phyloP scores from a whole-genome alignment of 1,140 invertebrate genomes.

The Thaumetopoea pityocampa region DNA sequence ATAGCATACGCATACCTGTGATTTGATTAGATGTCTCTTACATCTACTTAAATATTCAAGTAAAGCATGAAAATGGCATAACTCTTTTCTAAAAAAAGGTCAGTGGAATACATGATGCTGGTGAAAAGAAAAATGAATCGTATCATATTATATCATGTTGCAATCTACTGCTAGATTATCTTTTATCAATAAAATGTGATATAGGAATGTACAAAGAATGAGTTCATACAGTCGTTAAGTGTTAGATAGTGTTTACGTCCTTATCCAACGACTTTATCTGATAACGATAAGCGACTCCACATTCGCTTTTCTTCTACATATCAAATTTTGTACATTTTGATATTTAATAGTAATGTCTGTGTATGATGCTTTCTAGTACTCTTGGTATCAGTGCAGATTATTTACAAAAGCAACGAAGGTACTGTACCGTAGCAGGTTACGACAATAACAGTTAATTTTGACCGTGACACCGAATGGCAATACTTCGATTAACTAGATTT shows the following conservation, averaged over 20 bases:
- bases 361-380: background rate
- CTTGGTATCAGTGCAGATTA: background rate
- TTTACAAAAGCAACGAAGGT: constrained; percentile 5
- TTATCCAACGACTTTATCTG: constrained; percentile 50
- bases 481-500: constrained; percentile 12
- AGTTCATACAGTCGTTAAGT: constrained; percentile 46
- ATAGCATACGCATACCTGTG: no score
- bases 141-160: no score
- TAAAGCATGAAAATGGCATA: no score
- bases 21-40: no score
- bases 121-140: no score
- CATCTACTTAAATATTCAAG: no score
- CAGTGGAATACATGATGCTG: no score
- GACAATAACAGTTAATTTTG: constrained; percentile 19
- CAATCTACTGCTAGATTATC: no score
- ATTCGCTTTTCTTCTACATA: constrained; percentile 13
- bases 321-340: constrained; percentile 3
- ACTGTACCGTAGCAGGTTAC: constrained; percentile 17
- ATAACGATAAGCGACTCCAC: constrained; percentile 27
- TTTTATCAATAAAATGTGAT: constrained; percentile 13
- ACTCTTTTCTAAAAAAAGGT: no score
- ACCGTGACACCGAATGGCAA: constrained; percentile 23
- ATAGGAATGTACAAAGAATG: constrained; percentile 26
- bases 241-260: constrained; percentile 37
- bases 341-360: background rate